These are phyloP conservation scores for Dendropsophus ebraccatus DNA, from an alignment of 2,113 vertebrate species.

Conservation along the genomic window DNA sequence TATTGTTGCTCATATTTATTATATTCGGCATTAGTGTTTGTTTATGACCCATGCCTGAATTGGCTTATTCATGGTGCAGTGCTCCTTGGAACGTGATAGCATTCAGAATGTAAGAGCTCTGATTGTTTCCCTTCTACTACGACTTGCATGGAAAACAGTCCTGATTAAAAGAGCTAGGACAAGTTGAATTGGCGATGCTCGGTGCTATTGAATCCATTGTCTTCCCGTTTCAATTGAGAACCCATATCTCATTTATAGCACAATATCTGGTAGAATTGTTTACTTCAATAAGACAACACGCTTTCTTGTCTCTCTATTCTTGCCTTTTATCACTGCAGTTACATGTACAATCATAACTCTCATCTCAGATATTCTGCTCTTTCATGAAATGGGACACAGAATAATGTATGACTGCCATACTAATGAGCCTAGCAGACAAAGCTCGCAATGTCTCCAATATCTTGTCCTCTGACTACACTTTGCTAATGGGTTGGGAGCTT, in stretches of 20 bases:
- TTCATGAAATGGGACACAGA: constrained; percentile 62
- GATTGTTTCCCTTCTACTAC: constrained; percentile 66
- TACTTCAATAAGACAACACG: constrained; percentile 60
- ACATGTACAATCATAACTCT: constrained; percentile 62
- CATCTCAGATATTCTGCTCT: constrained; percentile 61
- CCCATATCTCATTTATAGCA: constrained; percentile 3
- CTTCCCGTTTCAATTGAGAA: constrained; percentile 39
- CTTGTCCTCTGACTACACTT: constrained; percentile 60
- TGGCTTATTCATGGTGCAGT: constrained; percentile 63
- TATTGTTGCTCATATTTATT: constrained; percentile 56
- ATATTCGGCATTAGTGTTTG: constrained; percentile 69
- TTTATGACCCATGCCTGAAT: constrained; percentile 64
- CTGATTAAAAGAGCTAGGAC: constrained; percentile 62
- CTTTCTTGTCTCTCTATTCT: constrained; percentile 52
- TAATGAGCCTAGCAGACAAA: constrained; percentile 63
- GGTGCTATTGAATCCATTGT: constrained; percentile 64
- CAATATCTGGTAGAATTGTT: constrained; percentile 36
- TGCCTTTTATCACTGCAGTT: constrained; percentile 60
- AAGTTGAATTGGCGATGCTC: constrained; percentile 62
- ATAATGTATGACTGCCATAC: constrained; percentile 61
- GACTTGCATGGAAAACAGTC: constrained; percentile 47
- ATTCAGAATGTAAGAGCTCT: constrained; percentile 66
- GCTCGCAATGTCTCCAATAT: constrained; percentile 63
- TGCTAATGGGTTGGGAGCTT: constrained; percentile 63
- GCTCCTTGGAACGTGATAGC: constrained; percentile 71